Evolutionary conservation across 1,140 invertebrate genomes (phyloP).

Genomic region (Zaprionus kolodkinae): DNA sequence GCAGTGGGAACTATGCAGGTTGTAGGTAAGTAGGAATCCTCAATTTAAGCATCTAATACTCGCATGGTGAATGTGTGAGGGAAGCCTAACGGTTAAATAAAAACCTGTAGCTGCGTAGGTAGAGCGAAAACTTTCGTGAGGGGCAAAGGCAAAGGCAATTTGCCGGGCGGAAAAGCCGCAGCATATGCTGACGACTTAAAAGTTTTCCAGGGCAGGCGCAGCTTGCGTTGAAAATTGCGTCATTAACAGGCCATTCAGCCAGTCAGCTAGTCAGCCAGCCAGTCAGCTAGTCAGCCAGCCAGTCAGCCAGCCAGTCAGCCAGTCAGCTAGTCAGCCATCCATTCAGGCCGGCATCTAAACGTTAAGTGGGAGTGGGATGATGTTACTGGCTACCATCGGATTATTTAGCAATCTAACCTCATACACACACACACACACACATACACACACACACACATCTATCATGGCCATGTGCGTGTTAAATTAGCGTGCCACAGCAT

Average conservation of each 20-base stretch:
- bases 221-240: constrained; percentile 66
- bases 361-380: not conserved
- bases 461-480: not conserved
- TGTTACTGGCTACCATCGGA: not conserved
- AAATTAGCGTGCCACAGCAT: not conserved
- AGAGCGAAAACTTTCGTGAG: constrained; percentile 36
- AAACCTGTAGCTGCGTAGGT: constrained; percentile 24
- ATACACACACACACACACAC: too few relatives aligned
- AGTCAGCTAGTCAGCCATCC: constrained; percentile 1
- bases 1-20: constrained; percentile 88
- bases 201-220: constrained; percentile 36
- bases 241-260: constrained; percentile 78
- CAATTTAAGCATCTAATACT: not conserved
- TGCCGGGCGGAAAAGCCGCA: constrained; percentile 42
- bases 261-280: too few relatives aligned
- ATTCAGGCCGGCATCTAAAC: constrained; percentile 65
- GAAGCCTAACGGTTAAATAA: constrained; percentile 35
- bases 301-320: constrained; percentile 37
- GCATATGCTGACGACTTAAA: constrained; percentile 21
- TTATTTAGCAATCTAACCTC: not conserved
- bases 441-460: not conserved
- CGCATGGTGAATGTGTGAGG: not conserved
- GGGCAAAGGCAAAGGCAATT: constrained; percentile 55
- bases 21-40: constrained; percentile 87
- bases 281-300: constrained; percentile 13